Evolutionary conservation across 1,140 invertebrate genomes (phyloP).

Genomic region (Littorina saxatilis): DNA sequence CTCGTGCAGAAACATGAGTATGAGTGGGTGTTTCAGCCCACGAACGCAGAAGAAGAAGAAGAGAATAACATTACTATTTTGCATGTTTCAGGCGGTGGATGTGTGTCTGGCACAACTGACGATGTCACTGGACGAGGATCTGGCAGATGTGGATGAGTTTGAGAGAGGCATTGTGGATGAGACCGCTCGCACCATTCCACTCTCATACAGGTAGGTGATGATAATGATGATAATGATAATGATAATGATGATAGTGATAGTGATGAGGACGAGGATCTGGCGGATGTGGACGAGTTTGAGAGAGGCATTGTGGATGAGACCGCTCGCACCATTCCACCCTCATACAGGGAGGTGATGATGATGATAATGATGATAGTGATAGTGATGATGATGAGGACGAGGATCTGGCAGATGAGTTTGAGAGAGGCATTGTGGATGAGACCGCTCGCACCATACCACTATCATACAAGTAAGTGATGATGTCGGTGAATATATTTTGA

Average conservation of each 20-base stretch:
- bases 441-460: constrained; percentile 35
- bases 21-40: too few relatives aligned
- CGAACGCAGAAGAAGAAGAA: too few relatives aligned
- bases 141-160: constrained; percentile 71
- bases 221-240: neutral
- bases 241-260: neutral
- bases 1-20: too few relatives aligned
- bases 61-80: too few relatives aligned
- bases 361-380: neutral
- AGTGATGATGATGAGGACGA: constrained; percentile 35
- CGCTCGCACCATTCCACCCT: constrained; percentile 34
- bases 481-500: neutral
- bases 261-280: constrained; percentile 59
- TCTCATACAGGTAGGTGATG: constrained; percentile 36
- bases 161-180: constrained; percentile 60
- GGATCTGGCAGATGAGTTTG: constrained; percentile 70
- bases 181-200: constrained; percentile 30
- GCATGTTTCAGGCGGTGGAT: constrained; percentile 64
- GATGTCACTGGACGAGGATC: constrained; percentile 66
- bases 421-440: constrained; percentile 58
- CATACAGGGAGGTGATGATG: constrained; percentile 26
- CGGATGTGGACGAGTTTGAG: constrained; percentile 71
- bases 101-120: constrained; percentile 65
- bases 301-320: constrained; percentile 54
- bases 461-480: constrained; percentile 31